These are phyloP conservation scores for Teleiodes luculella DNA, from an alignment of 2,888 invertebrate species.

Conservation along the genomic window DNA sequence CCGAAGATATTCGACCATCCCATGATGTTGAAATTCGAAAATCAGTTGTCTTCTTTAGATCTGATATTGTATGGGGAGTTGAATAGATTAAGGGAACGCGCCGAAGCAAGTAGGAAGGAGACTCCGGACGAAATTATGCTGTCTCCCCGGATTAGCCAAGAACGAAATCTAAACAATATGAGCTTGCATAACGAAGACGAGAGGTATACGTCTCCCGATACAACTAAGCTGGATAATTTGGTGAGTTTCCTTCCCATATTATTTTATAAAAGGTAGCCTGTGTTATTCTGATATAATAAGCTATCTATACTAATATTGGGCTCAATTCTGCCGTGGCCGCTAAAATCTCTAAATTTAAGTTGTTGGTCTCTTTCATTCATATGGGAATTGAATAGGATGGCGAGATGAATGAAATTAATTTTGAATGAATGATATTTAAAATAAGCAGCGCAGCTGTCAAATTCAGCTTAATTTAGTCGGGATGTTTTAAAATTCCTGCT, in stretches of 20 bases:
- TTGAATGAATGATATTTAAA: too few species aligned
- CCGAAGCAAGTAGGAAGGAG: constrained; percentile 23
- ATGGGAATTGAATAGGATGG: too few species aligned
- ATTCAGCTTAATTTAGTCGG: too few species aligned
- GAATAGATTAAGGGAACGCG: not conserved
- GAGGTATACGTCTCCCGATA: constrained; percentile 52
- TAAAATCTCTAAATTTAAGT: too few species aligned
- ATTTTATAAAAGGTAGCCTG: not conserved
- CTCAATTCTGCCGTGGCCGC: too few species aligned
- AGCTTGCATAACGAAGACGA: constrained; percentile 23
- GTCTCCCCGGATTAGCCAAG: constrained; percentile 13
- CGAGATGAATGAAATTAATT: too few species aligned
- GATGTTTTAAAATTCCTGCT: too few species aligned
- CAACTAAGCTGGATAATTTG: constrained; percentile 48
- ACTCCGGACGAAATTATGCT: not conserved
- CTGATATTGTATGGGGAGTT: constrained; percentile 34
- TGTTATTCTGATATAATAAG: too few species aligned
- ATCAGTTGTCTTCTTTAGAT: constrained; percentile 32
- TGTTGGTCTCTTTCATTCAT: too few species aligned
- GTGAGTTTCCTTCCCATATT: constrained; percentile 40
- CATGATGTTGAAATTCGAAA: constrained; percentile 44
- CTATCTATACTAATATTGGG: too few species aligned
- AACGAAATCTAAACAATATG: constrained; percentile 9
- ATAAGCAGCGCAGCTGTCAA: too few species aligned
- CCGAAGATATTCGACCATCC: constrained; percentile 37